These are phyloP conservation scores for Aphidius gifuensis DNA, from an alignment of 1,140 invertebrate species.

Conservation along the genomic window DNA sequence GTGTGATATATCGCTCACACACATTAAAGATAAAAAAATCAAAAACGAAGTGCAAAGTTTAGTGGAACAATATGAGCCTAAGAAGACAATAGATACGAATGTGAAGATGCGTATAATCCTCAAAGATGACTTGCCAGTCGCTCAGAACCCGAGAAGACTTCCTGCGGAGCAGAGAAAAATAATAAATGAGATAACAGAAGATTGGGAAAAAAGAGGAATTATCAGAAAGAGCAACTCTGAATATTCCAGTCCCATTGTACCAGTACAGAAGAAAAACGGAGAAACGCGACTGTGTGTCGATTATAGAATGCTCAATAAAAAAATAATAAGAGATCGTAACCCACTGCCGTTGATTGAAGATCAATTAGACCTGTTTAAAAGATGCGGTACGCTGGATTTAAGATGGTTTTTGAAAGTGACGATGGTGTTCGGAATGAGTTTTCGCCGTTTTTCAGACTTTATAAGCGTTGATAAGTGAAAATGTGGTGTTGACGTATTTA, in stretches of 20 bases:
- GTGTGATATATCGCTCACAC: background rate
- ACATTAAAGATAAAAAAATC: background rate
- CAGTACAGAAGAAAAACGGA: conserved; percentile 24
- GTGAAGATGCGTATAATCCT: conserved; percentile 8
- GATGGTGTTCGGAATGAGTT: too few relatives aligned
- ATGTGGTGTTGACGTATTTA: conserved; percentile 31
- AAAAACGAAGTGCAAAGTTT: background rate
- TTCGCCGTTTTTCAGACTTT: too few relatives aligned
- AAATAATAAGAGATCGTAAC: conserved; percentile 20
- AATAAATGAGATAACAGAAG: conserved; percentile 14
- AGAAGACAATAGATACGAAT: background rate
- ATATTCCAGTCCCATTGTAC: conserved; percentile 23
- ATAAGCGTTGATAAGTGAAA: too few relatives aligned
- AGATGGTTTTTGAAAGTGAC: conserved; percentile 45
- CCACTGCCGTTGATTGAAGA: conserved; percentile 24
- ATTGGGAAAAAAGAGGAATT: conserved; percentile 19
- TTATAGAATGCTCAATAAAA: conserved; percentile 22
- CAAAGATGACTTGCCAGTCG: conserved; percentile 13
- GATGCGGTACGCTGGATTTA: conserved; percentile 2
- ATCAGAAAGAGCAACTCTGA: conserved; percentile 16
- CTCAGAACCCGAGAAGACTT: conserved; percentile 17
- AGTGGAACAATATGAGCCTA: background rate
- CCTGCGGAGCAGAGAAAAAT: conserved; percentile 3
- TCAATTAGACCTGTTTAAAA: conserved; percentile 26
- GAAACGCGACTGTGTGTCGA: conserved; percentile 23